Base-by-base conservation (phyloP, 2,113 vertebrate genomes). In the Leucoraja erinaceus region DNA sequence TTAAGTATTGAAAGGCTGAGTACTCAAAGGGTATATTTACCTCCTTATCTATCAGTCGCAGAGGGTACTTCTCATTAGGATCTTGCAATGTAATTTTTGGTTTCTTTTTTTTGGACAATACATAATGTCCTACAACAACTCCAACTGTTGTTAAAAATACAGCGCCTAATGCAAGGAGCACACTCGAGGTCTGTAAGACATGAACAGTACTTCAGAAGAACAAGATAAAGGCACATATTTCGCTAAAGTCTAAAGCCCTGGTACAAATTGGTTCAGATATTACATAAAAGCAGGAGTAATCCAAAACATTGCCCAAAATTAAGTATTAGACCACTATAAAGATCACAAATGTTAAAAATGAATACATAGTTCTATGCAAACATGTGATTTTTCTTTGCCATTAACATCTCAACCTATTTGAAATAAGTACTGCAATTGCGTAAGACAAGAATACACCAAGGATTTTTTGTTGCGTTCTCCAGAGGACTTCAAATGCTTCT, bases 41-140 rank as follows among this genome's bases (percentile, higher is more conserved):
- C 93, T 96, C 96, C 93, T 96, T 96, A 90, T 96, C 95, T 3
- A 96, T 93, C 47, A 97, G 95, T 38, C 95, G 94, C 90, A 97
- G 94, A 91, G 94, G 93, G 93, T 96, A 96, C 94, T 96, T 97
- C 92, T 95, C 95, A 66, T 94, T 94, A 20, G 96, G 95, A 93
- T 96, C 95, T 93, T 93, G 91, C 28, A 97, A 94, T 18, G 95
- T 96, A 86, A 96, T 56, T n/a, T 6, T 92, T 0, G 94, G 91
- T 56, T 95, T 94, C 93, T 94, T 96, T 92, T 95, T 95, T 94
- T 92, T 96, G 93, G 94, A 94, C 12, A 95, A n/a, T 83, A 95
- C 93, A 90, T 95, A 95, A 90, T 95, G 93, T 31, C 95, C 96
- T 93, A 96, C 70, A 8, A 95, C 94, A 93, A 95, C 81, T 63